Evolutionary conservation across 2,113 vertebrate species (phyloP), one percentile per base, ranked within the genome.

Genomic region (Myocastor coypus): DNA sequence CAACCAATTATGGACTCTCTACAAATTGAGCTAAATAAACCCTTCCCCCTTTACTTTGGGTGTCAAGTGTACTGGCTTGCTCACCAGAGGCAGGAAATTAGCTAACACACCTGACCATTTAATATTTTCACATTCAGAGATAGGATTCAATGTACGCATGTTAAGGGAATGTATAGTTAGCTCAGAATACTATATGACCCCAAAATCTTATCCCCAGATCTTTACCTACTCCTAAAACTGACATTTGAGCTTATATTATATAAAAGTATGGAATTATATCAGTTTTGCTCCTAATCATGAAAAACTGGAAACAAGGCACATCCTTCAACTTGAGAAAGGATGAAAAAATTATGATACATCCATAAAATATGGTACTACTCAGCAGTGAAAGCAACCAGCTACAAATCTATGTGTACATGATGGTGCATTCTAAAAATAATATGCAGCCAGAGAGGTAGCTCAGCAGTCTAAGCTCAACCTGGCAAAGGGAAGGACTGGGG

Each of bases 321-420:
- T 91, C 34, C 13, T 52, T 91, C 59, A 94, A 75, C 57, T 77
- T 34, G 17, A 34, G 61, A 93, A 59, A 20, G 14, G 2, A 78
- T 94, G 13, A 92, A 77, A 77, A 92, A 78, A 34, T 71, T 83
- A 28, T 80, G 13, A 24, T 83, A 78, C 14, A 77, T 66, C 16
- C 10, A 66, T 66, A 94, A 95, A 93, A 80, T 73, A 17, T 10
- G 89, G 87, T 59, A 66, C 22, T 83, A 87, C 30, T 68, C 46
- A 68, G 19, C 11, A 75, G 20, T 73, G 69, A 84, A 93, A 95
- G 64, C 7, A 46, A 73, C 66, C 66, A n/a, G 26, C 20, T 82
- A 64, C 11, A 78, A 26, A 81, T 71, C 7, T 85, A 5, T 57
- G 26, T 77, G 61, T 83, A 37, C 71, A 57, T 13, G 8, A 52